A percentile compares a stretch with the other conserved stretches of the same genome.
Conservation (phyloP, 2,797 vertebrate species). For the Lates japonicus region DNA sequence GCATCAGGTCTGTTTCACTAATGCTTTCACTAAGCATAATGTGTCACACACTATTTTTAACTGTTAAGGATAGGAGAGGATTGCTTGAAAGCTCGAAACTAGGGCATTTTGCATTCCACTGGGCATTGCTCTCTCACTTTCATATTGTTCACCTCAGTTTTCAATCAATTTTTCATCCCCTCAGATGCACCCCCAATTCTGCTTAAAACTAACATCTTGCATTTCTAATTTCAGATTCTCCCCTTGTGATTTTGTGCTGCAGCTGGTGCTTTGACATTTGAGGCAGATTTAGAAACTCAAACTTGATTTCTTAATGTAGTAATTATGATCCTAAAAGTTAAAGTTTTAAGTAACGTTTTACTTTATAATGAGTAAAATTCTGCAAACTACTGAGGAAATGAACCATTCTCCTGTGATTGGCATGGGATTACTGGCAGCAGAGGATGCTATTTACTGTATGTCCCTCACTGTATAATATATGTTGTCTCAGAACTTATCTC, state of each 20-base stretch:
- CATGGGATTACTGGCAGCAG: conserved; percentile 71
- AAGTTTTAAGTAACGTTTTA: conserved; percentile 53
- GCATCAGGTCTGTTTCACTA: conserved; percentile 71
- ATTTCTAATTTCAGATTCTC: conserved; percentile 77
- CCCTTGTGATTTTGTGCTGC: conserved; percentile 62
- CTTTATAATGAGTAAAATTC: conserved; percentile 62
- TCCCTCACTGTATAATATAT: conserved; percentile 82
- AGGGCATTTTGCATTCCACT: conserved; percentile 74
- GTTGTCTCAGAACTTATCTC: conserved; percentile 84
- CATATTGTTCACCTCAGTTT: conserved; percentile 83
- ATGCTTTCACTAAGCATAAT: conserved; percentile 78
- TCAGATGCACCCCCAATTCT: conserved; percentile 76
- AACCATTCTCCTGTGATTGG: conserved; percentile 53
- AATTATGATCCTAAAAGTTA: conserved; percentile 61
- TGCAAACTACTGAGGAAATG: conserved; percentile 4
- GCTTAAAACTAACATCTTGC: conserved; percentile 78
- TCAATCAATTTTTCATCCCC: conserved; percentile 84
- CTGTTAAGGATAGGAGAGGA: conserved; percentile 66
- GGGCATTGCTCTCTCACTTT: conserved; percentile 79
- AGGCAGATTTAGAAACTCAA: conserved; percentile 52
- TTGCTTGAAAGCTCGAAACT: conserved; percentile 75
- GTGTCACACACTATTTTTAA: conserved; percentile 79
- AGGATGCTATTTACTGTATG: conserved; percentile 79
- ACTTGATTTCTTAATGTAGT: conserved; percentile 63
- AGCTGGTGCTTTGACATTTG: conserved; percentile 71